Evolutionary conservation across 2,888 invertebrate species (phyloP).

Genomic region (Apotomis turbidana): DNA sequence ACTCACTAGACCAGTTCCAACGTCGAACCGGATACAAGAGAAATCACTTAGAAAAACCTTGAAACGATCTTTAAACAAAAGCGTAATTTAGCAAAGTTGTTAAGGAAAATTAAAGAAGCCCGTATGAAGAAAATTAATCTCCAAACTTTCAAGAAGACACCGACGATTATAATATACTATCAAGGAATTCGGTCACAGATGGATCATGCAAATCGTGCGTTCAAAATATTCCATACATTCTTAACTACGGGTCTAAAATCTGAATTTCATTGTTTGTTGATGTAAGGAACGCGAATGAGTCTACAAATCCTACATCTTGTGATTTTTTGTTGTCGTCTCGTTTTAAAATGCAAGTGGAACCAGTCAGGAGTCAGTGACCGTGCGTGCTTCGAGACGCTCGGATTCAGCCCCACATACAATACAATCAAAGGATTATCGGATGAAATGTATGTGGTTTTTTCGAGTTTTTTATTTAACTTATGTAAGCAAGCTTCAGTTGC

Average conservation of each 20-base stretch:
- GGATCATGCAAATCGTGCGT: slow-evolving; percentile 19
- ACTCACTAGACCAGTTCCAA: slow-evolving; percentile 52
- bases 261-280: slow-evolving; percentile 13
- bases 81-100: slow-evolving; percentile 35
- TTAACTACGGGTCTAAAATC: not conserved
- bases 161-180: slow-evolving; percentile 12
- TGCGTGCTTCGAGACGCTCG: slow-evolving; percentile 22
- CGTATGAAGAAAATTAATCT: slow-evolving; percentile 23
- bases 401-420: slow-evolving; percentile 16
- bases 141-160: slow-evolving; percentile 2
- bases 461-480: no score
- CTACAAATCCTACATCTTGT: not conserved
- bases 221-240: slow-evolving; percentile 24
- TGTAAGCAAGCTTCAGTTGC: no score
- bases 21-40: slow-evolving; percentile 55
- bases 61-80: slow-evolving; percentile 35
- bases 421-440: slow-evolving; percentile 32
- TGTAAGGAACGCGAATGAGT: not conserved
- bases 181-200: slow-evolving; percentile 8
- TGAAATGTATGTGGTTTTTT: slow-evolving; percentile 1
- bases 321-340: slow-evolving; percentile 35
- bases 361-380: slow-evolving; percentile 53
- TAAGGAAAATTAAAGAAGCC: slow-evolving; percentile 14
- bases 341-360: slow-evolving; percentile 61
- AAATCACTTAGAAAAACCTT: slow-evolving; percentile 56